phyloP scores from a whole-genome alignment of 1,140 invertebrate genomes.

The Drosophila sproati region DNA sequence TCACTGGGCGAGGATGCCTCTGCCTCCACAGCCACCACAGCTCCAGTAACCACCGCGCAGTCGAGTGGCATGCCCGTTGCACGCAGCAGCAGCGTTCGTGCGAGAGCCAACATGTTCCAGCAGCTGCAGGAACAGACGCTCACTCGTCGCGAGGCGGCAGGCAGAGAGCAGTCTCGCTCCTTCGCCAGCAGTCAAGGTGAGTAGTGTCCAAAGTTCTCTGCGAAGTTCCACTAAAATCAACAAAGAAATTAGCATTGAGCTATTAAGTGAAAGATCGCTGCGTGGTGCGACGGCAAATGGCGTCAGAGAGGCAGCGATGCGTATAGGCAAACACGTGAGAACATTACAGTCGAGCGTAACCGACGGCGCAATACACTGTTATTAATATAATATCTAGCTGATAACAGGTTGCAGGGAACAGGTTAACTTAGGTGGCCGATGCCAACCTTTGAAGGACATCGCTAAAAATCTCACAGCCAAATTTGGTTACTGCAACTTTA shows the following conservation, averaged over 20 bases:
- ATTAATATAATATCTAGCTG: too few relatives aligned
- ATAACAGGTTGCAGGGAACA: too few relatives aligned
- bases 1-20: slow-evolving; percentile 53
- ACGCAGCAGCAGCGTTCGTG: slow-evolving; percentile 87
- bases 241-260: slow-evolving; percentile 66
- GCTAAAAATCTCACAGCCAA: too few relatives aligned
- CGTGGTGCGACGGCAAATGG: slow-evolving; percentile 17
- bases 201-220: neutral
- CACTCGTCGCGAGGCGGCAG: slow-evolving; percentile 40
- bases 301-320: slow-evolving; percentile 41
- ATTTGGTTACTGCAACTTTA: too few relatives aligned
- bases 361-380: too few relatives aligned
- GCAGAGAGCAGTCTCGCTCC: slow-evolving; percentile 36
- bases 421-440: too few relatives aligned
- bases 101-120: slow-evolving; percentile 87
- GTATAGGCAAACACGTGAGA: slow-evolving; percentile 6
- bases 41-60: slow-evolving; percentile 9
- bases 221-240: neutral
- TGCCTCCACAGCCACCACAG: neutral
- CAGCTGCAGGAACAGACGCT: slow-evolving; percentile 86
- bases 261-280: slow-evolving; percentile 54
- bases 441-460: too few relatives aligned
- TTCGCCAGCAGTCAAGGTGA: slow-evolving; percentile 57
- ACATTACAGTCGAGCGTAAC: too few relatives aligned
- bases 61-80: slow-evolving; percentile 70